Evolutionary conservation across 2,113 vertebrate genomes (phyloP), one percentile per base, ranked within the genome.

Genomic region (Phocoena phocoena): DNA sequence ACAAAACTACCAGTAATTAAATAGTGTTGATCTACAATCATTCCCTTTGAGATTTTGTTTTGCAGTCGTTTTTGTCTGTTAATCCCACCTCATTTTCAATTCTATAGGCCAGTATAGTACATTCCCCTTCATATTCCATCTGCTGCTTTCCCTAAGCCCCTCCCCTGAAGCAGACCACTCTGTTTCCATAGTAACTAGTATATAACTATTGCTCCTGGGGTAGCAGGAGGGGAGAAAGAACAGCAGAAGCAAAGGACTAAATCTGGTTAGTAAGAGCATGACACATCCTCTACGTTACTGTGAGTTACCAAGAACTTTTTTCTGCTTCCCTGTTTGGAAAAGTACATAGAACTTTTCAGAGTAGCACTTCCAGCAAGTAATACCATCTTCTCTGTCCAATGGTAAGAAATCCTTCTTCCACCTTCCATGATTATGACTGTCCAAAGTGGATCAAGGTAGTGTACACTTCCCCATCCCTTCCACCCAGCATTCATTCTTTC

Each of bases 131-230:
- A 18, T 70, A 38, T 92, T 90, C 53, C 50, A 86, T 81, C 86
- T 90, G 67, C 79, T 70, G 13, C 8, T 70, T 44, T 86, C 58
- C n/a, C 50, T 62, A 82, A 96, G 87, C 47, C 80, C 94, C 80
- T 92, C 94, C 84, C 53, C 77, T 31, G 9, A 31, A 93, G 79
- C 15, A 1, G n/a, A 81, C 76, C 81, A 38, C 73, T 96, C 60
- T 26, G 96, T 97, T 97, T 95, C 97, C 92, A 95, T 93, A 88
- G 97, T 95, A 97, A 98, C 93, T 65, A 71, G 28, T 67, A 82
- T 47, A 82, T 60, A 96, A 97, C 84, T 89, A 23, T 76, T 55
- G 28, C 36, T 94, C 62, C 33, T 41, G 50, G 80, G 67, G 67
- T 83, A 70, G 3, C 25, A 91, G 71, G 21, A 95, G 9, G 33